These are phyloP conservation scores for Saxidomus purpurata DNA, from an alignment of 1,140 invertebrate genomes.

Conservation along the genomic window DNA sequence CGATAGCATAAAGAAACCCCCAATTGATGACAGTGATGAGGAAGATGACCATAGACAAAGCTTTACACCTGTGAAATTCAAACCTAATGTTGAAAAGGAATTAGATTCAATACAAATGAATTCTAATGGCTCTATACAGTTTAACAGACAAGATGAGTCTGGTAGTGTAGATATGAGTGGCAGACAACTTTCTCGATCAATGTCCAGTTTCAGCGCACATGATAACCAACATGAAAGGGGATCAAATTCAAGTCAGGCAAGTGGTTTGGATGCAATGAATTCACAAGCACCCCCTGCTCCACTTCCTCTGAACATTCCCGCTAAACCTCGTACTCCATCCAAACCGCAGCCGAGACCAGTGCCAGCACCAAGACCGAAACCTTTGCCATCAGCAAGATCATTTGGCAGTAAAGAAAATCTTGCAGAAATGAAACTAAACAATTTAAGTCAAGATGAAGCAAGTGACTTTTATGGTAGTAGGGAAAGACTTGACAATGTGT, in stretches of 20 bases:
- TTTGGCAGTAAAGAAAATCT: conserved; percentile 63
- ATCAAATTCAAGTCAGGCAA: conserved; percentile 19
- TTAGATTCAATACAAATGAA: conserved; percentile 71
- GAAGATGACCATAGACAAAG: conserved; percentile 58
- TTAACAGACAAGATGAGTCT: conserved; percentile 55
- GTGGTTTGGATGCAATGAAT: conserved; percentile 12
- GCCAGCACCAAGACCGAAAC: conserved; percentile 64
- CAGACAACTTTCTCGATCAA: conserved; percentile 59
- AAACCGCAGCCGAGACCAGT: conserved; percentile 44
- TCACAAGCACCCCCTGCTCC: conserved; percentile 69
- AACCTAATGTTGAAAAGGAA: conserved; percentile 71
- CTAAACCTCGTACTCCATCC: background rate
- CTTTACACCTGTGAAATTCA: conserved; percentile 69
- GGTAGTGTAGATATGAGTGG: conserved; percentile 68
- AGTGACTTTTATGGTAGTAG: conserved; percentile 64
- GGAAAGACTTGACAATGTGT: conserved; percentile 66
- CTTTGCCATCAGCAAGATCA: conserved; percentile 67
- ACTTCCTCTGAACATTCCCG: conserved; percentile 62
- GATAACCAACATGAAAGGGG: conserved; percentile 41
- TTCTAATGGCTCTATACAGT: conserved; percentile 64
- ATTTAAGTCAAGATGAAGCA: conserved; percentile 53
- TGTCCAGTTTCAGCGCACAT: conserved; percentile 77
- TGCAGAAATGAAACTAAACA: conserved; percentile 52
- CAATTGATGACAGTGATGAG: conserved; percentile 71
- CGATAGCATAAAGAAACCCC: conserved; percentile 58